phyloP scores from a whole-genome alignment of 2,113 vertebrate genomes.

The Genyomyrus donnyi region DNA sequence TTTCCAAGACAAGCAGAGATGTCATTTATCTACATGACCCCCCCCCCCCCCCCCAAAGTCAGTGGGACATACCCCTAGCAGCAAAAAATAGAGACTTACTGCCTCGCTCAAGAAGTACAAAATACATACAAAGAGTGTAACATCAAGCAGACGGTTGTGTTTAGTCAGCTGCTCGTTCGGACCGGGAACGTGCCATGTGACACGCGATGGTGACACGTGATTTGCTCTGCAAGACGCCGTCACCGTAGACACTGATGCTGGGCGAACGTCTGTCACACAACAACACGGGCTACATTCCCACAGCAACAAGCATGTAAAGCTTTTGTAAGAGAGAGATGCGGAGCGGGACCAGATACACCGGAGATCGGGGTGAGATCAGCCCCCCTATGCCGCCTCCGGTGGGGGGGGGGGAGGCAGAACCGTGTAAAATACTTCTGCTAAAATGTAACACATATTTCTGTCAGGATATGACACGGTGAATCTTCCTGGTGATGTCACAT shows the following conservation, averaged over 20 bases:
- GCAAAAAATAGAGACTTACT: neutral
- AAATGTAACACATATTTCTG: slow-evolving; percentile 43
- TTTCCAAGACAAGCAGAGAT: neutral
- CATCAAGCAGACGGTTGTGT: slow-evolving; percentile 1
- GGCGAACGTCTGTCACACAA: neutral
- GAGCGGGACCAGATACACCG: neutral
- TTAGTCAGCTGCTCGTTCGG: slow-evolving; percentile 1
- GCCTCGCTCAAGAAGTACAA: neutral
- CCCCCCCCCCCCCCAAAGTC: neutral
- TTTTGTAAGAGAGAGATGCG: slow-evolving; percentile 5
- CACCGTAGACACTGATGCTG: neutral
- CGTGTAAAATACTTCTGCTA: slow-evolving; percentile 34
- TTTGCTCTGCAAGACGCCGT: neutral
- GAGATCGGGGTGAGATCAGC: neutral
- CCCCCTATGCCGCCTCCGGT: neutral
- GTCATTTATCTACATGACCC: neutral
- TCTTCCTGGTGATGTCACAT: slow-evolving; percentile 27
- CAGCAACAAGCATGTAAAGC: neutral
- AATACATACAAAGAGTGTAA: neutral
- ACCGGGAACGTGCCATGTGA: neutral
- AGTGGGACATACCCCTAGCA: neutral
- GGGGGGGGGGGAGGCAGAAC: neutral
- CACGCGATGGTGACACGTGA: neutral
- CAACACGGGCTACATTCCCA: slow-evolving; percentile 1
- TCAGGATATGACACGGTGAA: slow-evolving; percentile 41